Base-by-base conservation (phyloP, 2,888 invertebrate genomes). In the Germaria angustata region DNA sequence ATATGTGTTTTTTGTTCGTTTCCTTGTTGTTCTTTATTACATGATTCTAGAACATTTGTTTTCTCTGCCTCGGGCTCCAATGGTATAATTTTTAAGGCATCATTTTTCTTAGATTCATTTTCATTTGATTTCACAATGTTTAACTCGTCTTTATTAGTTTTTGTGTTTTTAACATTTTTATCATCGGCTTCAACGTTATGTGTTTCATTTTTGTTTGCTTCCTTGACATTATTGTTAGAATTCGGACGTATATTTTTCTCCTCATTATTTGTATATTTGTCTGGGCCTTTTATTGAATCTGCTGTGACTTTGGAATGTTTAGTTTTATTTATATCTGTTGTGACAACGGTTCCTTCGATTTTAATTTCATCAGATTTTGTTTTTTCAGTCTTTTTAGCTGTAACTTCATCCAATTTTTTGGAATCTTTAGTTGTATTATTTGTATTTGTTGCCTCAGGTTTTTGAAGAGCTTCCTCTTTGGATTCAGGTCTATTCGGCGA, bases 401-500 rank as follows among this genome's bases (percentile, higher is more conserved):
- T 0, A n/a, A 1, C n/a, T 22, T 22, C 32, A 9, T 36, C 3
- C 9, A 9, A 4, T 2, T 15, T 6, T n/a, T 71, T 72, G 36
- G 20, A 3, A 13, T 24, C 28, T 36, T 46, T 57, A 15, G 4
- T 17, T 46, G 46, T 0, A 7, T 44, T 9, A n/a, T 53, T 46
- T 57, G 5, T 11, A 15, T 13, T 39, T 28, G n/a, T 32, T 4
- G 15, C 15, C 22, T 34, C 46, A 24, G 15, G 2, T 24, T 49
- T 75, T 28, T 57, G n/a, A 28, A 17, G 34, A 34, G 1, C 13
- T 55, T 20, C 66, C 11, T 36, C n/a, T 36, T 66, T 76, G 7
- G 53, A 9, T 34, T 65, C 34, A 34, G 11, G 2, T 15, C n/a
- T 32, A 34, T 53, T 75, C 15, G 34, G 24, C 8, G 46, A 44